Evolutionary conservation across 2,113 vertebrate species (phyloP).

Genomic region (Junco hyemalis): DNA sequence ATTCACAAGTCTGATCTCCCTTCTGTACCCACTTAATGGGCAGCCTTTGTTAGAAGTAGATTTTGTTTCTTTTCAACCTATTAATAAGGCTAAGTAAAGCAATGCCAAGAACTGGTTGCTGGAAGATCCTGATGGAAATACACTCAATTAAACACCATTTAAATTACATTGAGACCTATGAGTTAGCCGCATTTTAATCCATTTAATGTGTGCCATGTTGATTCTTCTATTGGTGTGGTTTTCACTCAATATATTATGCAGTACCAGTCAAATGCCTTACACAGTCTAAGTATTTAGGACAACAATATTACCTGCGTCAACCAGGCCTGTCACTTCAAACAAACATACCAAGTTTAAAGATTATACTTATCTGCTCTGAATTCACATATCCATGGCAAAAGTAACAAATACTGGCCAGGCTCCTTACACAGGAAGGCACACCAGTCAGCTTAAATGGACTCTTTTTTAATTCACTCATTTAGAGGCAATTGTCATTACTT

Average conservation of each 20-base stretch:
- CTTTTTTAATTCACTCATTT: constrained; percentile 72
- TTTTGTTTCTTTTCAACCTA: not conserved
- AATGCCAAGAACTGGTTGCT: not conserved
- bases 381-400: constrained; percentile 59
- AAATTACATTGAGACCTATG: constrained; percentile 57
- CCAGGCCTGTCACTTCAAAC: constrained; percentile 54
- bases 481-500: constrained; percentile 67
- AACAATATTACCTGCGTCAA: constrained; percentile 19
- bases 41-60: not conserved
- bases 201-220: constrained; percentile 59
- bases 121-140: constrained; percentile 8
- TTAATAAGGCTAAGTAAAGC: not conserved
- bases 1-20: not conserved
- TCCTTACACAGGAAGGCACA: constrained; percentile 69
- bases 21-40: not conserved
- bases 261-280: constrained; percentile 60
- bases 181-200: constrained; percentile 42
- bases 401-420: constrained; percentile 54
- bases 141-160: constrained; percentile 36
- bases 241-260: constrained; percentile 31
- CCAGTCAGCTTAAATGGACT: constrained; percentile 66
- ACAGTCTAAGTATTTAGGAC: constrained; percentile 50
- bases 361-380: constrained; percentile 60
- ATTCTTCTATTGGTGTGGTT: constrained; percentile 24
- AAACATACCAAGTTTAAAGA: constrained; percentile 36